Base-by-base conservation (phyloP, 2,113 vertebrate species). In the Nesospiza acunhae region DNA sequence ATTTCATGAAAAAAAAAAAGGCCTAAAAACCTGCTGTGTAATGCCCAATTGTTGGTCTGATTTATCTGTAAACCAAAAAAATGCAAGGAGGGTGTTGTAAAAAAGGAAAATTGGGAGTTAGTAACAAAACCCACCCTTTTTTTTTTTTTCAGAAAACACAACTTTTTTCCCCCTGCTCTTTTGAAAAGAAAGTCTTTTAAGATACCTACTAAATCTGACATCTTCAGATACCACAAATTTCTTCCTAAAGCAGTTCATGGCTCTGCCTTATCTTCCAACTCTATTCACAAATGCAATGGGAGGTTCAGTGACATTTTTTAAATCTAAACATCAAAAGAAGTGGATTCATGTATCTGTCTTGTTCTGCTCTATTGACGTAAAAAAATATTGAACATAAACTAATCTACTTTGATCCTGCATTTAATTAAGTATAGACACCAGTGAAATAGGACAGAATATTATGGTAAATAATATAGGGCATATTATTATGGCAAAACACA, bases 151-250 rank as follows among this genome's bases (percentile, higher is more conserved):
- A 55, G 53, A 64, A 84, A 64, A 19, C 4, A 16, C 5, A 44
- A 9, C 0, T 9, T 69, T 82, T 37, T 41, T 9, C 0, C 2
- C 6, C 16, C 21, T 13, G 5, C 23, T 56, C 7, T 67, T 81
- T 30, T 63, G 11, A 31, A 62, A 72, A 63, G 1, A 63, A 18
- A 53, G 23, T 83, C 76, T 83, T 75, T 20, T 63, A 63, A n/a
- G 53, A 56, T 12, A 59, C 8, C 20, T 60, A 30, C 8, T 30
- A 49, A 68, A 72, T 72, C 42, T 46, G 47, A 50, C 33, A 78
- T 59, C 28, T 58, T 52, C 20, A 15, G 10, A 2, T 89, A 75
- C 15, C 10, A 53, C 13, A 53, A 13, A 60, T n/a, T 73, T 64
- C 39, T 75, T 83, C 35, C 59, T 68, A 39, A 63, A 53, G 31